phyloP scores from a whole-genome alignment of 2,888 invertebrate species.

The Branchellion lobata region DNA sequence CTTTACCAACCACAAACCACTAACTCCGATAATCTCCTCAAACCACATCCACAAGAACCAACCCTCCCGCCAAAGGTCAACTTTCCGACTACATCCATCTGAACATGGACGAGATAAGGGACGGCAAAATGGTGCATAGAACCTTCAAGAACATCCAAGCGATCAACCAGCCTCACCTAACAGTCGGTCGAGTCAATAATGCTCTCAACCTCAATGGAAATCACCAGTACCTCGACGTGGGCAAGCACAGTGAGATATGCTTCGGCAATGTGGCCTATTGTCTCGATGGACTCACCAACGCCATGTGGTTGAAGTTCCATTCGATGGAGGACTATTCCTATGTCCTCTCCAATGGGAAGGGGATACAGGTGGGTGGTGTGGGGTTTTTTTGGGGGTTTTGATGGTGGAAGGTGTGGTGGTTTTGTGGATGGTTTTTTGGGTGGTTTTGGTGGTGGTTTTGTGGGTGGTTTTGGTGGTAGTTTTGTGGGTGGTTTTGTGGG shows the following conservation, averaged over 20 bases:
- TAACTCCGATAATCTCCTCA: too few relatives aligned
- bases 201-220: constrained; percentile 56
- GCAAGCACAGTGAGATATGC: constrained; percentile 55
- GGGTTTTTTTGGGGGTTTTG: constrained; percentile 52
- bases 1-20: neutral
- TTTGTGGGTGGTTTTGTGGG: too few relatives aligned
- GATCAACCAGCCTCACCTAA: constrained; percentile 53
- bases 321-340: constrained; percentile 57
- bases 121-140: constrained; percentile 52
- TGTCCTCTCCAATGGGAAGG: constrained; percentile 49
- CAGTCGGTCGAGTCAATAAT: constrained; percentile 56
- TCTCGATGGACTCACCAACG: constrained; percentile 57
- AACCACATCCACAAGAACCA: too few relatives aligned
- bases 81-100: constrained; percentile 53
- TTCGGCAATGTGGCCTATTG: constrained; percentile 57
- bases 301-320: constrained; percentile 57
- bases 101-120: constrained; percentile 54
- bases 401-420: too few relatives aligned
- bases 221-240: constrained; percentile 58
- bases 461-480: too few relatives aligned
- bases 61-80: constrained; percentile 10
- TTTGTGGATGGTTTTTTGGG: too few relatives aligned
- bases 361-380: constrained; percentile 49
- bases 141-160: constrained; percentile 51
- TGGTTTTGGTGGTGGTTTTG: too few relatives aligned